These are phyloP conservation scores for Gibbula magus DNA, from an alignment of 2,888 invertebrate genomes.

Conservation along the genomic window DNA sequence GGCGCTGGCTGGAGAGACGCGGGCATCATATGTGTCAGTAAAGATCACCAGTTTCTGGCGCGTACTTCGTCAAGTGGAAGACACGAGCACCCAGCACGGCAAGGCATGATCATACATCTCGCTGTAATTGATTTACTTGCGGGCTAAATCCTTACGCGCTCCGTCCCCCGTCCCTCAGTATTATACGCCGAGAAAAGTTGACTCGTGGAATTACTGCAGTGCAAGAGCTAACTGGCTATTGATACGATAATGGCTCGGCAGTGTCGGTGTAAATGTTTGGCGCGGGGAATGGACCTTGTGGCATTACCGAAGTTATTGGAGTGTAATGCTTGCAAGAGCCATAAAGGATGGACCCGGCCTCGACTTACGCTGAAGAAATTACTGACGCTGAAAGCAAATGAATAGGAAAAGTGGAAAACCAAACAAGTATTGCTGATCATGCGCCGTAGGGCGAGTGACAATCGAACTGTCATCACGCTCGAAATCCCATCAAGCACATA, in stretches of 20 bases:
- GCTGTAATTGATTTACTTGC: constrained; percentile 8
- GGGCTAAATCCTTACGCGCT: constrained; percentile 10
- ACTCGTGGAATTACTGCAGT: constrained; percentile 8
- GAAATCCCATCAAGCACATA: too few relatives aligned
- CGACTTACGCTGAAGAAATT: neutral
- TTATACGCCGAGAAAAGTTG: constrained; percentile 5
- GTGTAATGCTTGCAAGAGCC: neutral
- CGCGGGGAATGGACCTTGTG: constrained; percentile 3
- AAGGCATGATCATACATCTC: constrained; percentile 1
- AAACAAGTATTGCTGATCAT: neutral
- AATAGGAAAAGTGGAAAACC: neutral
- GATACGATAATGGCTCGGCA: constrained; percentile 10
- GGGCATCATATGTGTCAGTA: neutral
- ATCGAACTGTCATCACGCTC: too few relatives aligned
- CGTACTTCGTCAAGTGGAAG: neutral
- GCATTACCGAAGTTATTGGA: constrained; percentile 1
- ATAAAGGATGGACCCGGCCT: neutral
- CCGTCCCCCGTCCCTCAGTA: constrained; percentile 7
- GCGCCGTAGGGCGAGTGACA: neutral
- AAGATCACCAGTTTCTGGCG: neutral
- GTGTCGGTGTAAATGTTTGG: constrained; percentile 15
- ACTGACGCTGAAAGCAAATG: neutral
- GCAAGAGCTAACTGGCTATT: constrained; percentile 15
- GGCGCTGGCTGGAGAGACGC: neutral
- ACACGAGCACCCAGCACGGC: neutral